phyloP scores from a whole-genome alignment of 2,888 invertebrate genomes.

The Rotaria sp. region DNA sequence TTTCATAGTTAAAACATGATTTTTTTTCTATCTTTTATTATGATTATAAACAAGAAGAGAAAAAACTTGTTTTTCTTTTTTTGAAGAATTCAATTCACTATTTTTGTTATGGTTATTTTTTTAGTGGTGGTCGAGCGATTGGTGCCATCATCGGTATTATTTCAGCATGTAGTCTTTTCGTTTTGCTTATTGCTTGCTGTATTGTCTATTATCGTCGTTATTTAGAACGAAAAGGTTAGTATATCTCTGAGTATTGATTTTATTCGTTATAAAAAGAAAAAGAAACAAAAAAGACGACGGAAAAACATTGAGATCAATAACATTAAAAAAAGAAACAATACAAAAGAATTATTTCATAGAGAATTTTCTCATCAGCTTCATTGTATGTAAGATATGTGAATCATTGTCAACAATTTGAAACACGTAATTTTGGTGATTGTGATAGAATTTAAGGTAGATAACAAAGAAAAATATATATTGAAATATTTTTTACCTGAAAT shows the following conservation, averaged over 20 bases:
- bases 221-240: background rate
- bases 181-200: background rate
- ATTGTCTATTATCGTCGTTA: background rate
- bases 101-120: background rate
- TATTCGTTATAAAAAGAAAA: background rate
- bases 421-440: background rate
- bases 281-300: too few species aligned
- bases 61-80: too few species aligned
- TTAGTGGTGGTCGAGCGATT: background rate
- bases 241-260: background rate
- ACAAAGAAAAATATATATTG: background rate
- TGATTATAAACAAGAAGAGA: too few species aligned
- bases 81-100: too few species aligned
- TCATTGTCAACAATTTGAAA: too few species aligned
- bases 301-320: background rate
- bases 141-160: background rate
- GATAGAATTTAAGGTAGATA: background rate
- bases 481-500: background rate
- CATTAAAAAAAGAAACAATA: background rate
- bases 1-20: too few species aligned
- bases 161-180: background rate
- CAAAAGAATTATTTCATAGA: too few species aligned
- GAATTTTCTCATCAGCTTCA: too few species aligned
- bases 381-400: too few species aligned
- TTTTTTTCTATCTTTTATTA: too few species aligned